Conservation (phyloP, 2,888 invertebrate genomes). For the Oxystoma pomonae region DNA sequence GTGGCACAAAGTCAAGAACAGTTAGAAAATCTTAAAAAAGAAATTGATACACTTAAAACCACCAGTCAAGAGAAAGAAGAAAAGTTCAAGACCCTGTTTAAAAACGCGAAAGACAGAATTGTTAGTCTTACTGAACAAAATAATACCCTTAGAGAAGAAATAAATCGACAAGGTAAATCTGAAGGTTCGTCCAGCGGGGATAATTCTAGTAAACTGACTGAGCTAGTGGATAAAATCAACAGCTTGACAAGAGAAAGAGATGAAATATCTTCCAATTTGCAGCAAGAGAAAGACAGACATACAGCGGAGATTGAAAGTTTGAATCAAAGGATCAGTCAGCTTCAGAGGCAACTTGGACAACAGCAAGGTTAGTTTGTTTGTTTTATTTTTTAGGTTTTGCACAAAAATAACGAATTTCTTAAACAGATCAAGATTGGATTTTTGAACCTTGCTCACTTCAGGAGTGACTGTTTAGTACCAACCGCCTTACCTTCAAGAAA, state of each 20-base stretch:
- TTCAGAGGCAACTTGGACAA: constrained; percentile 53
- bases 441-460: no score
- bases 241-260: constrained; percentile 64
- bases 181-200: background rate
- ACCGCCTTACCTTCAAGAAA: no score
- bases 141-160: constrained; percentile 56
- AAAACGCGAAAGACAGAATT: constrained; percentile 71
- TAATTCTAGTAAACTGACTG: constrained; percentile 31
- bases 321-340: constrained; percentile 55
- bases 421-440: no score
- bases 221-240: constrained; percentile 58
- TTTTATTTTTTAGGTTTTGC: no score
- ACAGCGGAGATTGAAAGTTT: constrained; percentile 65
- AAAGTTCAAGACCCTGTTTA: constrained; percentile 54
- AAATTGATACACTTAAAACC: constrained; percentile 47
- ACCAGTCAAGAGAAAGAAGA: constrained; percentile 48
- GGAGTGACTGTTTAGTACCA: no score
- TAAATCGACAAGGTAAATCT: constrained; percentile 19
- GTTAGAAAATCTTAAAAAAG: constrained; percentile 54
- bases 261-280: constrained; percentile 52
- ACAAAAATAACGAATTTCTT: no score
- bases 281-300: constrained; percentile 66
- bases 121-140: constrained; percentile 68
- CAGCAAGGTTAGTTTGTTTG: no score
- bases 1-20: constrained; percentile 48